These are phyloP conservation scores for Chelon auratus DNA, from an alignment of 2,797 vertebrate genomes.

Conservation along the genomic window DNA sequence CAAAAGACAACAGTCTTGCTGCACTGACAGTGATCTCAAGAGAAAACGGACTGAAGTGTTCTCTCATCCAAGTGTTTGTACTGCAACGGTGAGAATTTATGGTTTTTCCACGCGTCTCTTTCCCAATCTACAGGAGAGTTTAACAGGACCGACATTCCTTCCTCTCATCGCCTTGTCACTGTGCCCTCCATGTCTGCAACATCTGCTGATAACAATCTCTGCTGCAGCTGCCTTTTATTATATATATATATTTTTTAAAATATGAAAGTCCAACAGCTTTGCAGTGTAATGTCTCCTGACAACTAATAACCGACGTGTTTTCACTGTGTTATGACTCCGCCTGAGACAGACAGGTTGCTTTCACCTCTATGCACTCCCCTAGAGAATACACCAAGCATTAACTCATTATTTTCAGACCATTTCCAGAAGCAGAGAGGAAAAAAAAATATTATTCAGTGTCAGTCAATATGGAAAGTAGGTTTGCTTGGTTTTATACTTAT, in stretches of 20 bases:
- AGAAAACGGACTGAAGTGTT: slow-evolving; percentile 30
- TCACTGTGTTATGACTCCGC: background rate
- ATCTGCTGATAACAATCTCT: slow-evolving; percentile 77
- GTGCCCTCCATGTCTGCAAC: slow-evolving; percentile 62
- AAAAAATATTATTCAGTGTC: slow-evolving; percentile 9
- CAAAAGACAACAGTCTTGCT: background rate
- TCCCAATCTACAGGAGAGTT: slow-evolving; percentile 51
- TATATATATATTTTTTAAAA: background rate
- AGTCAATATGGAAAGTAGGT: slow-evolving; percentile 8
- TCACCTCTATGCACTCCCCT: background rate
- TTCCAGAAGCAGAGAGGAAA: slow-evolving; percentile 21
- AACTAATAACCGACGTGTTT: slow-evolving; percentile 6
- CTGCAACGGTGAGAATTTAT: slow-evolving; percentile 34
- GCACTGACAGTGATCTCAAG: slow-evolving; percentile 3
- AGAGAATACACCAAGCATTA: slow-evolving; percentile 17
- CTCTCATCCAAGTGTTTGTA: slow-evolving; percentile 47
- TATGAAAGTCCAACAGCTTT: slow-evolving; percentile 33
- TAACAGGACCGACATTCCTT: slow-evolving; percentile 74
- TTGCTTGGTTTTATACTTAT: too few species aligned
- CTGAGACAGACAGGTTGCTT: slow-evolving; percentile 6
- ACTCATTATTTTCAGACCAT: background rate
- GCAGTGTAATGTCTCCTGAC: slow-evolving; percentile 17
- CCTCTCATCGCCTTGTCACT: slow-evolving; percentile 73
- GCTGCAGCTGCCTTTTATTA: slow-evolving; percentile 23
- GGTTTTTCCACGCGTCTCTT: slow-evolving; percentile 52